A percentile compares a stretch with the other conserved stretches of the same genome.
These are phyloP conservation scores for Meloidogyne chitwoodi DNA, from an alignment of 1,140 invertebrate genomes.

Conservation along the genomic window DNA sequence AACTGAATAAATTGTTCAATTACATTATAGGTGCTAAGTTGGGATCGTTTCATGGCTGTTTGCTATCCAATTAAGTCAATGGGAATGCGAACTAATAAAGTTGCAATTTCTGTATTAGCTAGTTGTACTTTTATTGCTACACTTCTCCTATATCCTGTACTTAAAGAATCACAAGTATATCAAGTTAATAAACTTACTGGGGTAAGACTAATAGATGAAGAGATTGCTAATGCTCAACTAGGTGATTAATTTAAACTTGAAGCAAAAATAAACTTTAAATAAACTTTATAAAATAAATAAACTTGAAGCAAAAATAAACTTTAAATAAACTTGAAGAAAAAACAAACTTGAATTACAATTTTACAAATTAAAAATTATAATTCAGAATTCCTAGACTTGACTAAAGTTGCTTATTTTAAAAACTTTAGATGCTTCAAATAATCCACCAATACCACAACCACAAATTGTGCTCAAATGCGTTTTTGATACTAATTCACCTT, in stretches of 20 bases:
- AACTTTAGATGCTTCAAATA: background rate
- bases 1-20: background rate
- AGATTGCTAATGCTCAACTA: conserved; percentile 13
- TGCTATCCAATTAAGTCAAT: conserved; percentile 40
- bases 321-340: too few relatives aligned
- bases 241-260: conserved; percentile 25
- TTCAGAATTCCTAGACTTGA: too few relatives aligned
- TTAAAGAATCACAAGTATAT: conserved; percentile 48
- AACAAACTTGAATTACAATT: too few relatives aligned
- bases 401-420: too few relatives aligned
- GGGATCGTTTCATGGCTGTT: conserved; percentile 46
- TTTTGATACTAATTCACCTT: conserved; percentile 47
- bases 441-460: background rate
- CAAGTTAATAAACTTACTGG: conserved; percentile 48
- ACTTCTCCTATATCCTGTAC: conserved; percentile 51
- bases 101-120: conserved; percentile 50
- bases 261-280: too few relatives aligned
- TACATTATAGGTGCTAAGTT: conserved; percentile 30
- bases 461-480: conserved; percentile 30
- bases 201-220: conserved; percentile 37
- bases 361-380: too few relatives aligned
- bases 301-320: too few relatives aligned
- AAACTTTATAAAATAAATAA: too few relatives aligned
- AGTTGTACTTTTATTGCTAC: conserved; percentile 46
- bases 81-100: conserved; percentile 47